Conservation (phyloP, 2,888 invertebrate genomes). For the Oxycera nigricornis region DNA sequence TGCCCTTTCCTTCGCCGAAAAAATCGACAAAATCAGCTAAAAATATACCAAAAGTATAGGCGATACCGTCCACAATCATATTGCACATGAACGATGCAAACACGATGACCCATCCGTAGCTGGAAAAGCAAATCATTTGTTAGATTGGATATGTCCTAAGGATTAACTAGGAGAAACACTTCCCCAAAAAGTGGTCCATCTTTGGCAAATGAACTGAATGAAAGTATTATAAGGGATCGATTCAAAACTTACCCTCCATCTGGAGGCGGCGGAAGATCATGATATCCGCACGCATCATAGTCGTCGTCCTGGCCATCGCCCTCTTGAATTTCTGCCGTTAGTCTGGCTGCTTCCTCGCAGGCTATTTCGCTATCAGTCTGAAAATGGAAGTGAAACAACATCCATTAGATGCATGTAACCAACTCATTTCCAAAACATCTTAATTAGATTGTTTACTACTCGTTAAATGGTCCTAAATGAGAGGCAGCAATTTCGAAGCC, state of each 20-base stretch:
- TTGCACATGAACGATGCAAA: constrained; percentile 97
- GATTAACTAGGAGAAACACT: too few species aligned
- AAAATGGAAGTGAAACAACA: neutral
- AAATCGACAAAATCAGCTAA: constrained; percentile 78
- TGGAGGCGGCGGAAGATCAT: constrained; percentile 84
- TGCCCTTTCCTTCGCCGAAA: constrained; percentile 86
- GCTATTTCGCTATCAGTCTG: constrained; percentile 88
- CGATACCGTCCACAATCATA: constrained; percentile 97
- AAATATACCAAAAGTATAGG: constrained; percentile 98
- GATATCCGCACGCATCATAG: constrained; percentile 73
- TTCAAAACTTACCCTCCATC: constrained; percentile 93
- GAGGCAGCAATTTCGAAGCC: neutral
- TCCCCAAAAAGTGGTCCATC: neutral
- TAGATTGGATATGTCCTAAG: too few species aligned
- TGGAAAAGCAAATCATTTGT: constrained; percentile 54
- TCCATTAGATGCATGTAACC: neutral
- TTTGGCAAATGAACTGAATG: neutral
- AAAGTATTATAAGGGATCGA: neutral
- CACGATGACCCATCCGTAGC: constrained; percentile 92
- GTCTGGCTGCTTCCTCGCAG: constrained; percentile 81
- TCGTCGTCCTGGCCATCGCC: constrained; percentile 71
- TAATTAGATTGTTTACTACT: constrained; percentile 35
- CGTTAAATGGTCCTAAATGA: constrained; percentile 22
- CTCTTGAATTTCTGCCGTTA: constrained; percentile 70
- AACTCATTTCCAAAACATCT: neutral